Evolutionary conservation across 1,140 invertebrate species (phyloP), one percentile per base, ranked within the genome.

Genomic region (Paracyclopina nana): DNA sequence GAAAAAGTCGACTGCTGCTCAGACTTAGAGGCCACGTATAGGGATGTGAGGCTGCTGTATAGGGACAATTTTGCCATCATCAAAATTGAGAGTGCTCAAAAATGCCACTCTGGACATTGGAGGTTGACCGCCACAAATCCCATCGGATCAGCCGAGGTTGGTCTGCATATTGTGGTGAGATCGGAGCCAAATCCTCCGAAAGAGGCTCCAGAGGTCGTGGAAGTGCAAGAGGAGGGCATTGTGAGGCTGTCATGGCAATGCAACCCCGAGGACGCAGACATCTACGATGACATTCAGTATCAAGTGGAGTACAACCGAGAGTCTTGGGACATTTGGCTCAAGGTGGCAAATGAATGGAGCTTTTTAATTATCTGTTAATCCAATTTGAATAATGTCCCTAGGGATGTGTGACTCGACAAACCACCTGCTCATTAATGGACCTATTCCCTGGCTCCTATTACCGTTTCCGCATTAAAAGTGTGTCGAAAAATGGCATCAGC

Each of bases 281-380:
- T 6, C 5, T n/a, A 8, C 8, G 20, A 22, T 6, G 46, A 14
- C 14, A 16, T 26, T 34, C 46, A 27, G 14, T 49, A 49, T 26
- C 18, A 31, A 8, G 26, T 49, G 9, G 46, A 49, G 16, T 49
- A 49, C 27, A 31, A 40, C 22, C n/a, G 46, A 12, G 46, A 49
- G 11, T 30, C 29, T 16, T 49, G 46, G 46, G n/a, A 16, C 11
- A 26, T 49, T 8, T 49, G 26, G 46, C 30, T 49, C 14, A 49
- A 28, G 26, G 18, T n/a, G 4, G 34, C 29, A 20, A n/a, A 20
- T 46, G 22, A 12, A 8, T 8, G 27, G 11, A 27, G 5, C 16
- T 25, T 6, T 6, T n/a, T 18, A 22, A 22, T 18, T 14, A 22
- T 42, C 14, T 22, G 14, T 12, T n/a, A 18, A 6, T 42, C 40